phyloP scores from a whole-genome alignment of 2,113 vertebrate genomes.

The Prietella phreatophila region DNA sequence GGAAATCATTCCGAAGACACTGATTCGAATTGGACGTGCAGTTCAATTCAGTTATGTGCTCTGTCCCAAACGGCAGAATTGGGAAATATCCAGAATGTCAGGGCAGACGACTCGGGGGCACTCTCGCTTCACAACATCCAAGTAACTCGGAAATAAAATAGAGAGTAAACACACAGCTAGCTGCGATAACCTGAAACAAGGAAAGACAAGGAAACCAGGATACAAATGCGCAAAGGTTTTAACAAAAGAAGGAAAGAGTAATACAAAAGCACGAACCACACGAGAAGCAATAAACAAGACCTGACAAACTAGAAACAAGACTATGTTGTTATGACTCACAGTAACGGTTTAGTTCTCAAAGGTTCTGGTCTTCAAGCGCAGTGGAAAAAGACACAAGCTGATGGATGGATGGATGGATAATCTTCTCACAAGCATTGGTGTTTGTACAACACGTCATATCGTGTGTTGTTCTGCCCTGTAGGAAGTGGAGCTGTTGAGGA shows the following conservation, averaged over 20 bases:
- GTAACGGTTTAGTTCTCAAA: no score
- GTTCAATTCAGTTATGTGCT: background rate
- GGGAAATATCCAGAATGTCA: background rate
- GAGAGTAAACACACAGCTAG: background rate
- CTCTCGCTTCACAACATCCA: background rate
- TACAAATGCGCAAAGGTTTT: background rate
- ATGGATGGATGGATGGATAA: background rate
- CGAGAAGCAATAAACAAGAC: background rate
- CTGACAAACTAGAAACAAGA: background rate
- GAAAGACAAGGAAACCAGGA: background rate
- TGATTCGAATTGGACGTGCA: background rate
- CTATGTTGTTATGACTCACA: no score
- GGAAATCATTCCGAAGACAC: background rate
- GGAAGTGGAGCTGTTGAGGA: conserved; percentile 79
- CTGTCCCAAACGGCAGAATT: background rate
- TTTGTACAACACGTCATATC: background rate
- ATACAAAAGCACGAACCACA: background rate
- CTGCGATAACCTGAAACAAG: background rate
- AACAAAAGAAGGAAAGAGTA: background rate
- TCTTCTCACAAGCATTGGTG: background rate
- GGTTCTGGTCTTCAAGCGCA: background rate
- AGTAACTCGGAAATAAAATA: background rate
- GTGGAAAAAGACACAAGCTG: no score
- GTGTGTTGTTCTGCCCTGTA: conserved; percentile 52
- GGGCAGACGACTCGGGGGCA: background rate